Base-by-base conservation (phyloP, 2,113 vertebrate species). In the Barnardius zonarius region DNA sequence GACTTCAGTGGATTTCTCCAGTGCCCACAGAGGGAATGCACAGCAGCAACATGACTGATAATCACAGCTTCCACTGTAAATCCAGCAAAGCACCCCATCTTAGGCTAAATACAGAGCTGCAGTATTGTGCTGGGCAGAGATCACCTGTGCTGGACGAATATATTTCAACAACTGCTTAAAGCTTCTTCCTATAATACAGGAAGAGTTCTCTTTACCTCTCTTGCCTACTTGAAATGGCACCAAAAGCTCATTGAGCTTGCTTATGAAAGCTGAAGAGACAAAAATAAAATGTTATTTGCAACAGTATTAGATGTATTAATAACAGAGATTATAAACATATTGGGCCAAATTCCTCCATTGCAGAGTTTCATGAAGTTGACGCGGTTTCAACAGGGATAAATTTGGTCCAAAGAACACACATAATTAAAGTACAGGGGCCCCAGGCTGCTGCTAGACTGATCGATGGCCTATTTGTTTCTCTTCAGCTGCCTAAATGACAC, bases 391-490 rank as follows among this genome's bases (percentile, higher is more conserved):
- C 46, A 68, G 76, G 39, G 73, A 68, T 54, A n/a, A 70, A 80
- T 84, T 55, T 14, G 77, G 61, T 57, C 46, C 43, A 46, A 6
- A 92, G 77, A 87, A 68, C 70, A 62, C 4, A 39, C 9, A 49
- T 93, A 94, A 97, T 97, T 95, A 96, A 96, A 96, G 69, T 6
- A 33, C 1, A 0, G 48, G 30, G 23, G 62, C 96, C 93, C 9
- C 6, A 8, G 93, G 93, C 92, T 93, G 90, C 5, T 69, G 70
- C 69, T 66, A 74, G 62, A 27, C 52, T 5, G 95, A 93, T 97
- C 89, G 17, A 97, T 97, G 86, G 55, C 86, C 94, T 54, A 8
- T 74, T 96, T 96, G 92, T 43, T 76, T 82, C 89, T 86, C 74
- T 78, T 77, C 80, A 74, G 77, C 91, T 48, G 13, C 76, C 68